These are phyloP conservation scores for Zaprionus gabonicus DNA, from an alignment of 1,140 invertebrate species.

Conservation along the genomic window DNA sequence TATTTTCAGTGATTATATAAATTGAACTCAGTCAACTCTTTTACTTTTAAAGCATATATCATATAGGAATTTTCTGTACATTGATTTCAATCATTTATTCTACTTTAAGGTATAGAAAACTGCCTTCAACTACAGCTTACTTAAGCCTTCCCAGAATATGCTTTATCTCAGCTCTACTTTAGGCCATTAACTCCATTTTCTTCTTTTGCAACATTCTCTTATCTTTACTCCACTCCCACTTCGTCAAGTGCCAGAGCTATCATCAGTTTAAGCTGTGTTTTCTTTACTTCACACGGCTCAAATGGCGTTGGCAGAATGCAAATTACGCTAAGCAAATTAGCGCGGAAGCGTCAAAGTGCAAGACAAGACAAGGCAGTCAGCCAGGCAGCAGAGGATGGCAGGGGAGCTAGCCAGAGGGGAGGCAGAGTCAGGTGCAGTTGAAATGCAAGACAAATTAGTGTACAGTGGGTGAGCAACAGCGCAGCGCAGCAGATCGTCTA, in stretches of 20 bases:
- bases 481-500: slow-evolving; percentile 3
- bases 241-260: slow-evolving; percentile 6
- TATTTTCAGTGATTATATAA: not conserved
- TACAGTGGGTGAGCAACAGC: slow-evolving; percentile 32
- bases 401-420: not conserved
- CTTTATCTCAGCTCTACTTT: not conserved
- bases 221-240: not conserved
- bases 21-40: too few species aligned
- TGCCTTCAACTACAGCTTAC: not conserved
- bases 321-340: slow-evolving; percentile 80
- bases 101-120: not conserved
- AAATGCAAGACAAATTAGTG: slow-evolving; percentile 74
- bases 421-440: slow-evolving; percentile 33
- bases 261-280: slow-evolving; percentile 4
- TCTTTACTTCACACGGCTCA: slow-evolving; percentile 65
- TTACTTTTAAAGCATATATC: not conserved
- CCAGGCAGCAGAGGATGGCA: not conserved
- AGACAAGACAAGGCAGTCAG: slow-evolving; percentile 31
- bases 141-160: not conserved
- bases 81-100: not conserved
- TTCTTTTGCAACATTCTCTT: not conserved
- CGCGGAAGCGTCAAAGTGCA: slow-evolving; percentile 71
- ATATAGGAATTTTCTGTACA: not conserved
- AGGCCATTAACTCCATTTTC: not conserved
- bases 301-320: slow-evolving; percentile 75